Percentiles rank a stretch among this genome's conserved stretches.
Evolutionary conservation across 2,797 vertebrate species (phyloP).

Genomic region (Sebastes matsubarae): DNA sequence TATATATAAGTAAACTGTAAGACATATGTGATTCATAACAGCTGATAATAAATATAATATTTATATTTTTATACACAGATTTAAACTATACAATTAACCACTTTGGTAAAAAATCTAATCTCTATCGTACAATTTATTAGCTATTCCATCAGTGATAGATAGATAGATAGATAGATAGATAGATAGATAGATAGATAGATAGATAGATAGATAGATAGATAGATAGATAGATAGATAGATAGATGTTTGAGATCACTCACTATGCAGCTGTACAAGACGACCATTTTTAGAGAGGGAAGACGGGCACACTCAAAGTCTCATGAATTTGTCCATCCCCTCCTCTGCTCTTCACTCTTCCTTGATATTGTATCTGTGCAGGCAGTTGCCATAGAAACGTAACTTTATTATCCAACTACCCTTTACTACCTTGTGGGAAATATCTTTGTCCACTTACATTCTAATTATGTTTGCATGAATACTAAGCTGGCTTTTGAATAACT

Average conservation of each 20-base stretch:
- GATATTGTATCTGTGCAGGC: slow-evolving; percentile 54
- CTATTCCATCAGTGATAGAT: background rate
- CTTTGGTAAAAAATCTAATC: background rate
- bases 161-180: too few species aligned
- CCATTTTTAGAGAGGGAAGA: slow-evolving; percentile 21
- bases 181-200: too few species aligned
- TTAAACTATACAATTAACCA: background rate
- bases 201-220: too few species aligned
- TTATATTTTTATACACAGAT: background rate
- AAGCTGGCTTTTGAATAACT: slow-evolving; percentile 56
- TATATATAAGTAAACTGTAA: background rate
- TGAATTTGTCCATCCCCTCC: slow-evolving; percentile 47
- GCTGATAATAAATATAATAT: background rate
- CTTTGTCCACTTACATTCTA: slow-evolving; percentile 67
- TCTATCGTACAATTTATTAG: background rate
- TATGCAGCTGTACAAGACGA: background rate
- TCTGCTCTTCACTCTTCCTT: slow-evolving; percentile 49
- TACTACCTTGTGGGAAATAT: slow-evolving; percentile 74
- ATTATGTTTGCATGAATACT: slow-evolving; percentile 72
- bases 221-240: background rate
- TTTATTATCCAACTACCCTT: slow-evolving; percentile 76
- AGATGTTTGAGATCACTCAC: background rate
- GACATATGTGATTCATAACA: background rate
- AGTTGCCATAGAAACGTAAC: slow-evolving; percentile 82
- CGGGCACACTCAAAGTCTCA: slow-evolving; percentile 18